A percentile compares a stretch with the other conserved stretches of the same genome.
Evolutionary conservation across 2,113 vertebrate genomes (phyloP).

Genomic region (Carassius auratus): DNA sequence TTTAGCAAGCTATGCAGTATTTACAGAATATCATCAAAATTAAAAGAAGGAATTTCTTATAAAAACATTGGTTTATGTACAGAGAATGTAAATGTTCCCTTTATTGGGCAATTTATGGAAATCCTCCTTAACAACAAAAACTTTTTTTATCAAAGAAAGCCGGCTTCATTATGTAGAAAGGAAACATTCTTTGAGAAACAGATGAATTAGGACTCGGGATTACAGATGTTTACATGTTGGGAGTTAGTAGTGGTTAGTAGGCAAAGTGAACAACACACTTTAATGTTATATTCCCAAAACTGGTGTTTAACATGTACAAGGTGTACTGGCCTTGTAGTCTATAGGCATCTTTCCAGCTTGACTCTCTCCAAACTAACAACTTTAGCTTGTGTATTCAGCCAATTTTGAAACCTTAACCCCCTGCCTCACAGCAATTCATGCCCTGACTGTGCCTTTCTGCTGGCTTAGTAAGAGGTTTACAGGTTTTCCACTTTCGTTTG

Average conservation of each 20-base stretch:
- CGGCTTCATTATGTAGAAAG: neutral
- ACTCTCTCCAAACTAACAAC: conserved; percentile 1
- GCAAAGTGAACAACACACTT: neutral
- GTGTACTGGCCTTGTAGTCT: neutral
- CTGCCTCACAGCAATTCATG: conserved; percentile 30
- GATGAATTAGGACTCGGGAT: neutral
- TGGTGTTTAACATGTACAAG: conserved; percentile 18
- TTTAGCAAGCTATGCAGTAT: neutral
- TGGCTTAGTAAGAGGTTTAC: conserved; percentile 46
- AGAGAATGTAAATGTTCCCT: neutral
- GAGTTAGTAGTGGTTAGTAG: neutral
- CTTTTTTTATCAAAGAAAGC: neutral
- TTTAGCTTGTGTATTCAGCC: conserved; percentile 2
- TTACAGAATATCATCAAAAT: neutral
- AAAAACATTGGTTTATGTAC: neutral
- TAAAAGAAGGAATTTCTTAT: neutral
- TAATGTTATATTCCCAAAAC: neutral
- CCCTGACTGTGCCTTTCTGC: conserved; percentile 12
- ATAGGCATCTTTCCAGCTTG: neutral
- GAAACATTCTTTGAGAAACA: conserved; percentile 4
- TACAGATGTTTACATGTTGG: neutral
- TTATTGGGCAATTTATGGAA: conserved; percentile 5
- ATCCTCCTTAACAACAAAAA: neutral
- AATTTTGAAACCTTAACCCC: conserved; percentile 37
- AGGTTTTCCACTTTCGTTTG: conserved; percentile 11